phyloP scores from a whole-genome alignment of 2,113 vertebrate genomes.

The Mustela nigripes region DNA sequence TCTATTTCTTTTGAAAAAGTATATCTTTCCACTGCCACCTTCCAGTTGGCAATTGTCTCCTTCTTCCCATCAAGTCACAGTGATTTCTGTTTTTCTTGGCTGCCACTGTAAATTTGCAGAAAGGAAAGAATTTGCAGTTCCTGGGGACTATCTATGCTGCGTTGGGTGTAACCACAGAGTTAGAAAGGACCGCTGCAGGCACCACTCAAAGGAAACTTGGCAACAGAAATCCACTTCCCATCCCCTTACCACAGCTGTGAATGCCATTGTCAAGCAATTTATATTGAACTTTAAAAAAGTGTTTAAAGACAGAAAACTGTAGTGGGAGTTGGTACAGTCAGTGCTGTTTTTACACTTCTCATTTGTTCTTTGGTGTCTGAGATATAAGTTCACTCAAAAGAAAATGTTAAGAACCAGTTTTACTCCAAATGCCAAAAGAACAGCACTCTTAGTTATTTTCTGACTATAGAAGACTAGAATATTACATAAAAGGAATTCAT shows the following conservation, averaged over 20 bases:
- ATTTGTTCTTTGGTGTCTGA: slow-evolving; percentile 60
- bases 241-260: slow-evolving; percentile 70
- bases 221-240: slow-evolving; percentile 51
- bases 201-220: slow-evolving; percentile 73
- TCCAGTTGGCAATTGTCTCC: slow-evolving; percentile 34
- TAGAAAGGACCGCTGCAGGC: slow-evolving; percentile 30
- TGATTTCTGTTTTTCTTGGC: slow-evolving; percentile 77
- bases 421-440: slow-evolving; percentile 50
- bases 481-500: slow-evolving; percentile 17
- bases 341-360: slow-evolving; percentile 57
- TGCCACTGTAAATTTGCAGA: slow-evolving; percentile 36
- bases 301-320: slow-evolving; percentile 76
- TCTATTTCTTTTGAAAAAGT: slow-evolving; percentile 58
- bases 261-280: slow-evolving; percentile 73
- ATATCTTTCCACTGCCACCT: slow-evolving; percentile 50
- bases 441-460: slow-evolving; percentile 45
- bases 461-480: slow-evolving; percentile 4
- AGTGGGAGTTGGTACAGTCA: slow-evolving; percentile 57
- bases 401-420: slow-evolving; percentile 33
- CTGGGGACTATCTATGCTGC: slow-evolving; percentile 55
- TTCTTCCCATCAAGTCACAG: slow-evolving; percentile 48
- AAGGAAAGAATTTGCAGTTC: slow-evolving; percentile 73
- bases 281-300: slow-evolving; percentile 67
- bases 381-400: slow-evolving; percentile 66
- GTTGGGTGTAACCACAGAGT: slow-evolving; percentile 63